phyloP scores from a whole-genome alignment of 2,113 vertebrate genomes.

The Trichechus manatus region DNA sequence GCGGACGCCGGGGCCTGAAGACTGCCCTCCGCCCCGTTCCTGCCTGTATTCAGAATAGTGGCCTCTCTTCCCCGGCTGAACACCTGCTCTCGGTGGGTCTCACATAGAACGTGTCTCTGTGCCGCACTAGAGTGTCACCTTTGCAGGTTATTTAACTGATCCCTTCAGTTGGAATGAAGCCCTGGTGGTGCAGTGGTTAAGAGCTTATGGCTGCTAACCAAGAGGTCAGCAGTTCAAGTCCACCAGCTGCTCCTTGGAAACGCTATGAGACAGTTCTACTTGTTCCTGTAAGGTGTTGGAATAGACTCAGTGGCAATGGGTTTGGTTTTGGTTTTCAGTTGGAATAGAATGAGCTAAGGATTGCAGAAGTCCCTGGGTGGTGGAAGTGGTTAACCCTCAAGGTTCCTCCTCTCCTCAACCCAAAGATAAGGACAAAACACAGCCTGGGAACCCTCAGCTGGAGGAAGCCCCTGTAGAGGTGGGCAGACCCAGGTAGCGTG shows the following conservation, averaged over 20 bases:
- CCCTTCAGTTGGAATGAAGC: neutral
- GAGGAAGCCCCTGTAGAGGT: neutral
- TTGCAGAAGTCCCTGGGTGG: neutral
- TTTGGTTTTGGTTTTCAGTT: neutral
- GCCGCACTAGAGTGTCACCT: neutral
- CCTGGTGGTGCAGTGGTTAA: too few relatives aligned
- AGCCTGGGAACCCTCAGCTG: neutral
- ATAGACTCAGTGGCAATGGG: too few relatives aligned
- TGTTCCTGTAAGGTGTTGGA: too few relatives aligned
- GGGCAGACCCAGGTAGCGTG: accelerated
- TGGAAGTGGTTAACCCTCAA: too few relatives aligned
- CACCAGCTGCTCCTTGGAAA: too few relatives aligned
- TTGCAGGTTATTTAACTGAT: neutral
- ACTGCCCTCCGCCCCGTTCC: neutral
- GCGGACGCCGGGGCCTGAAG: too few relatives aligned
- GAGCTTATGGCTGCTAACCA: too few relatives aligned
- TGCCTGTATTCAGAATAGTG: neutral
- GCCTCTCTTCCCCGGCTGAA: neutral
- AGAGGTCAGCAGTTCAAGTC: too few relatives aligned
- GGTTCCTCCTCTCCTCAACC: too few relatives aligned
- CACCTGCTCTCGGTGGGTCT: neutral
- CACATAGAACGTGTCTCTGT: neutral
- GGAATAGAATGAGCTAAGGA: neutral
- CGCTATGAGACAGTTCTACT: too few relatives aligned
- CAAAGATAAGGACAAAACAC: neutral